Evolutionary conservation across 2,113 vertebrate genomes (phyloP).

Genomic region (Motacilla alba): DNA sequence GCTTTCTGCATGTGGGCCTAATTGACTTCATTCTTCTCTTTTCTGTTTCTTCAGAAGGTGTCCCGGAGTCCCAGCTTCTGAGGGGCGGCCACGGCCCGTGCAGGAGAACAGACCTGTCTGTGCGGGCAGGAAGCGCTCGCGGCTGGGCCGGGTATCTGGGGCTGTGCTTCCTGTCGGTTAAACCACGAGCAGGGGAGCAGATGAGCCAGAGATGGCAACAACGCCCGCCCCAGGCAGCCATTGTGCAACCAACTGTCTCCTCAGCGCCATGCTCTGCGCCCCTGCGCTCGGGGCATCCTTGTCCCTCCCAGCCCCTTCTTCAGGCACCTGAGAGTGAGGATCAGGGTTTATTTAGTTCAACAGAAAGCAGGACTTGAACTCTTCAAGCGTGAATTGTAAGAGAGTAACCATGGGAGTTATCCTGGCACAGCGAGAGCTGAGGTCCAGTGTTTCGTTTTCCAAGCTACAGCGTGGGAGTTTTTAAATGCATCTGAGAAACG

Average conservation of each 20-base stretch:
- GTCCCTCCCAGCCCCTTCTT: not conserved
- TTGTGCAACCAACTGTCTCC: not conserved
- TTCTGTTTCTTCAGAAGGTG: not conserved
- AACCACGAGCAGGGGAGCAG: conserved; percentile 77
- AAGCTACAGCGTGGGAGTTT: not conserved
- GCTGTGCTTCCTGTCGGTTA: conserved; percentile 83
- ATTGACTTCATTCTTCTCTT: not conserved
- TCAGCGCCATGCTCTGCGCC: fast-evolving
- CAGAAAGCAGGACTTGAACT: not conserved
- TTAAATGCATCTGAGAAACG: not conserved
- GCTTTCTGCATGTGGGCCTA: not conserved
- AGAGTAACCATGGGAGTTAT: not conserved
- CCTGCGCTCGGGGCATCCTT: fast-evolving
- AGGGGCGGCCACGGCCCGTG: fast-evolving
- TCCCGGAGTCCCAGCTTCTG: fast-evolving
- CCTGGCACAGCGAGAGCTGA: not conserved
- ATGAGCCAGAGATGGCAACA: conserved; percentile 53
- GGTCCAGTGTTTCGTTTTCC: not conserved
- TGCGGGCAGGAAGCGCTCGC: conserved; percentile 68
- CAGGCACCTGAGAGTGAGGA: not conserved
- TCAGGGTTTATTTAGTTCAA: not conserved
- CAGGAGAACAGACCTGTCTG: not conserved
- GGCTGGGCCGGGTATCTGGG: conserved; percentile 36
- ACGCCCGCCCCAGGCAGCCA: not conserved
- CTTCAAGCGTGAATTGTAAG: not conserved